Evolutionary conservation across 2,888 invertebrate genomes (phyloP), one percentile per base, ranked within the genome.

Genomic region (Coleophora deauratella): DNA sequence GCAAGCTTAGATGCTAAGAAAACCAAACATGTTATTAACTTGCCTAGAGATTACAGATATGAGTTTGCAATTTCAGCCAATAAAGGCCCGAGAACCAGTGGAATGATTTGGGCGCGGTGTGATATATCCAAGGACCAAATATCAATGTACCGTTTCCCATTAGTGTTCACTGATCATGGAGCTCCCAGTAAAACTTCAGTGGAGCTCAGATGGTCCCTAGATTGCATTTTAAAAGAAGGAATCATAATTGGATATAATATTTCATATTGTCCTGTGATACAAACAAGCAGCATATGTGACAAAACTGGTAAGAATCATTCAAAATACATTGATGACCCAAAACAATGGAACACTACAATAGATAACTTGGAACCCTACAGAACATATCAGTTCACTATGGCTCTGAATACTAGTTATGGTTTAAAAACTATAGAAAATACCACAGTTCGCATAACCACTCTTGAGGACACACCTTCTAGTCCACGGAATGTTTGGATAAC

Each of bases 1-100:
- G 79, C 73, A 44, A 66, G 71, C 14, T 57, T 85, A 47, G 66
- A 69, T 44, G 53, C 75, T 8, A 54, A 59, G 6, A 69, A 70
- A 46, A 77, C 62, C 82, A 61, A 88, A 79, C 59, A 89, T 61
- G 89, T 90, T 35, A 86, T 91, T 53, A 88, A 89, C 15, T 84
- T 91, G 13, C 87, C 88, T 3, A 47, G 80, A 79, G 87, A 89
- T 40, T 78, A 76, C 44, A 88, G 88, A 28, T 92, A 89, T 64
- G 93, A 89, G 59, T 94, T 95, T 82, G 95, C 95, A 1, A 93
- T 96, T 46, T 90, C 95, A 4, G 93, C 93, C 0, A 94, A 95
- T 59, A 90, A 89, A 33, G 72, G 79, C 0, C 69, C 69, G 3
- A 87, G 86, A 45, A 94, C 93, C 51, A 94, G 94, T 63, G 95